Percentiles rank a stretch among this genome's conserved stretches.
These are phyloP conservation scores for Tachuris rubrigastra DNA, from an alignment of 2,113 vertebrate genomes.

Conservation along the genomic window DNA sequence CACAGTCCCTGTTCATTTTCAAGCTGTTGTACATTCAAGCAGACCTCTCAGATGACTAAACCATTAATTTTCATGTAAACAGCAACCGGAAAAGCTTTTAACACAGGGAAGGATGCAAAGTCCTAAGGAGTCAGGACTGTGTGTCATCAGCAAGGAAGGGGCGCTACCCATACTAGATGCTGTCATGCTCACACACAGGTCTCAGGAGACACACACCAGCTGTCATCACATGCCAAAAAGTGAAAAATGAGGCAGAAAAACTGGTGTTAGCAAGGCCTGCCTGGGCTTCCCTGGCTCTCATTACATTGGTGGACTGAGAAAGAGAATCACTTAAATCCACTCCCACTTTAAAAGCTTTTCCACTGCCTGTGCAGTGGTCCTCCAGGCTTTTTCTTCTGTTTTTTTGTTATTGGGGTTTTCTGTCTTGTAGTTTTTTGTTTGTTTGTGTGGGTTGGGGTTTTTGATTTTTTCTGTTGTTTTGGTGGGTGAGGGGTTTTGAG, in stretches of 20 bases:
- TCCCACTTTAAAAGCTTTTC: background rate
- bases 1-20: background rate
- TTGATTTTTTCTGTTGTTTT: background rate
- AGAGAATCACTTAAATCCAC: background rate
- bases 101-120: background rate
- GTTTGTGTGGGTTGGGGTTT: background rate
- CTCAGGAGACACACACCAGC: fast-evolving
- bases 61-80: background rate
- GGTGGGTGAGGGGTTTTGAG: too few relatives aligned
- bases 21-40: background rate
- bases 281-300: background rate
- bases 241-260: background rate
- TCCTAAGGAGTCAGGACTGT: background rate
- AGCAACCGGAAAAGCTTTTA: background rate
- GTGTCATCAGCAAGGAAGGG: background rate
- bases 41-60: background rate
- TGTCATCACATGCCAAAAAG: background rate
- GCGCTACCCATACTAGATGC: background rate
- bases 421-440: too few relatives aligned
- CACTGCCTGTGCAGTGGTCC: background rate
- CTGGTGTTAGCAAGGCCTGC: background rate
- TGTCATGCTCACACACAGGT: fast-evolving
- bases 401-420: background rate
- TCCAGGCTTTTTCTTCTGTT: background rate
- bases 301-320: fast-evolving